A percentile compares a stretch with the other conserved stretches of the same genome.
Evolutionary conservation across 2,888 invertebrate species (phyloP).

Genomic region (Luperina nickerlii): DNA sequence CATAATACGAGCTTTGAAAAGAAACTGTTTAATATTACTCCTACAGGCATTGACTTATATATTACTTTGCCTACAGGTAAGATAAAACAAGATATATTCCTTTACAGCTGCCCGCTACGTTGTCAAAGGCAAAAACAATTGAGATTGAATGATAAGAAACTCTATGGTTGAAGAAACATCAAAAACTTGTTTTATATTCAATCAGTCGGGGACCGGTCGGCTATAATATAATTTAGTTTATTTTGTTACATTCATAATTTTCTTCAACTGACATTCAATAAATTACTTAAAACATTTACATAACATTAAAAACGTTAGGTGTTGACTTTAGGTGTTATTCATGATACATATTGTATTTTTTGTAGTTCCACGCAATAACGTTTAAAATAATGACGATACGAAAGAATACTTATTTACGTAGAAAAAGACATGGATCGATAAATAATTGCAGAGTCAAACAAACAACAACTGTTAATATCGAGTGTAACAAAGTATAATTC

Average conservation of each 20-base stretch:
- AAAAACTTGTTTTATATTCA: constrained; percentile 71
- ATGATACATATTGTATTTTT: constrained; percentile 15
- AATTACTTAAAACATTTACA: constrained; percentile 45
- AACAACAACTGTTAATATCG: constrained; percentile 51
- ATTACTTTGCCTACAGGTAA: constrained; percentile 44
- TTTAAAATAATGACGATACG: constrained; percentile 39
- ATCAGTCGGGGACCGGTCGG: constrained; percentile 62
- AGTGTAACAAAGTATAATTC: constrained; percentile 47
- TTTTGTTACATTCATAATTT: constrained; percentile 65
- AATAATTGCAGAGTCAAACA: constrained; percentile 51
- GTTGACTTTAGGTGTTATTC: constrained; percentile 20
- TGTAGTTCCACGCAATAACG: constrained; percentile 10
- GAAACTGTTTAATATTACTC: constrained; percentile 55
- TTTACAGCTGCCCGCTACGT: constrained; percentile 55
- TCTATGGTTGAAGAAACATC: constrained; percentile 64
- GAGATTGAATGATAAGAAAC: constrained; percentile 68
- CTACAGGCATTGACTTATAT: constrained; percentile 28
- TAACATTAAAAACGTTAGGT: constrained; percentile 42
- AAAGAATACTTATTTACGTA: constrained; percentile 12
- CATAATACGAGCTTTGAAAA: constrained; percentile 52
- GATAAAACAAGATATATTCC: constrained; percentile 52
- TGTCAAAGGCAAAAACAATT: constrained; percentile 67
- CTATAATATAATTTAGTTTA: constrained; percentile 63
- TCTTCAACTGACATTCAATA: constrained; percentile 58
- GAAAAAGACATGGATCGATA: constrained; percentile 36